phyloP scores from a whole-genome alignment of 2,888 invertebrate species.

The Dione juno region DNA sequence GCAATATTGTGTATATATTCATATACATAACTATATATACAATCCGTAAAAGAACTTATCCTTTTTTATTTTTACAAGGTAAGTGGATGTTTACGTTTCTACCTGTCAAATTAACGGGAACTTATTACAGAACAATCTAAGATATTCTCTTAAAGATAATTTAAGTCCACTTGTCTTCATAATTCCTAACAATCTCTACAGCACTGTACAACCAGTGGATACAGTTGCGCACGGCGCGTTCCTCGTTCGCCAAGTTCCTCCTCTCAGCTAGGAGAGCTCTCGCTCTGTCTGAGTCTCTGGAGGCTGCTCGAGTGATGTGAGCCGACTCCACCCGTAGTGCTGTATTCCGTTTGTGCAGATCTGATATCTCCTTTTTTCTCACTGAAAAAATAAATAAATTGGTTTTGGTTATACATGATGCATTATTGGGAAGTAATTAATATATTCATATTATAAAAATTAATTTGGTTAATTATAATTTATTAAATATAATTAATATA shows the following conservation, averaged over 20 bases:
- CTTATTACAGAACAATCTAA: too few relatives aligned
- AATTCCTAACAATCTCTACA: constrained; percentile 58
- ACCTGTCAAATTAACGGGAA: too few relatives aligned
- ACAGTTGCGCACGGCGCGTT: constrained; percentile 55
- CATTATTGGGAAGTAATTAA: too few relatives aligned
- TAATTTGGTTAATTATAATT: too few relatives aligned
- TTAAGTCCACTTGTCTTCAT: constrained; percentile 39
- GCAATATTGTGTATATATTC: too few relatives aligned
- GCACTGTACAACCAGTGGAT: constrained; percentile 59
- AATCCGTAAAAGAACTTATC: too few relatives aligned
- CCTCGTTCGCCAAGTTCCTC: constrained; percentile 62
- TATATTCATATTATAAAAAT: too few relatives aligned
- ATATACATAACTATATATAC: too few relatives aligned
- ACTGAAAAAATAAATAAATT: constrained; percentile 62
- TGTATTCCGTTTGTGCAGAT: constrained; percentile 75
- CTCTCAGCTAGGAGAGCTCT: constrained; percentile 69
- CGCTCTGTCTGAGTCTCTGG: constrained; percentile 67
- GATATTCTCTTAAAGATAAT: background rate
- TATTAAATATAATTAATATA: too few relatives aligned
- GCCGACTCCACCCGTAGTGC: constrained; percentile 76
- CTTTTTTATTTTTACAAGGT: too few relatives aligned
- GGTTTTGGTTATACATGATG: background rate
- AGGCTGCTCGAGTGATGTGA: constrained; percentile 75
- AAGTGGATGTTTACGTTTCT: too few relatives aligned
- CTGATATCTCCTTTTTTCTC: constrained; percentile 72